A percentile compares a stretch with the other conserved stretches of the same genome.
Evolutionary conservation across 2,113 vertebrate species (phyloP).

Genomic region (Amblyornis subalaris): DNA sequence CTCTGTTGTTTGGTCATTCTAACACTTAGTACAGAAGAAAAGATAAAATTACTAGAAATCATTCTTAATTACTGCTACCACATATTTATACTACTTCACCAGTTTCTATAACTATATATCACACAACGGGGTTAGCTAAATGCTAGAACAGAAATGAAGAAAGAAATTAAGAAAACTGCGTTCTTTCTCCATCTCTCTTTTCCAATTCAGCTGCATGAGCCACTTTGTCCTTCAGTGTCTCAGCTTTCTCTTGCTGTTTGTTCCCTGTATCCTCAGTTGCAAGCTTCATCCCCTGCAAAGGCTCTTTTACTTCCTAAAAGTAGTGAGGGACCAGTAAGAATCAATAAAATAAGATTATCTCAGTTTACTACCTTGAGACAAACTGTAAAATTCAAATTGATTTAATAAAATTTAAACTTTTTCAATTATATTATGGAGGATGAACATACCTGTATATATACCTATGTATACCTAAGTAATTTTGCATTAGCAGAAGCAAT

Average conservation of each 20-base stretch:
- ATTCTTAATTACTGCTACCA: neutral
- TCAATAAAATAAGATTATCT: neutral
- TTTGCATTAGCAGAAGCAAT: neutral
- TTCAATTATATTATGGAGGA: neutral
- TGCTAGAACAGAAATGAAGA: neutral
- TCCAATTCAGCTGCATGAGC: neutral
- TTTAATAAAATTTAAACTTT: neutral
- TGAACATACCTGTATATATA: neutral
- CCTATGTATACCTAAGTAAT: neutral
- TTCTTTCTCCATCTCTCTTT: neutral
- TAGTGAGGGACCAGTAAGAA: neutral
- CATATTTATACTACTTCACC: neutral
- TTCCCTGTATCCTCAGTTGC: neutral
- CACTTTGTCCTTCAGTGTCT: neutral
- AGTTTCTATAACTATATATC: neutral
- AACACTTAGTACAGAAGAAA: neutral
- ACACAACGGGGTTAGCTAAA: neutral
- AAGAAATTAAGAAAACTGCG: neutral
- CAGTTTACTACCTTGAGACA: neutral
- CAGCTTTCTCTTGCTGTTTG: neutral
- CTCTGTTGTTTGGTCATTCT: constrained; percentile 11
- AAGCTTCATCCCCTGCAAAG: neutral
- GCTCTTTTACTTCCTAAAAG: neutral
- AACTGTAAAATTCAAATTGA: neutral
- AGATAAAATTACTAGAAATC: constrained; percentile 1